phyloP scores from a whole-genome alignment of 2,888 invertebrate genomes.

The Apamea epomidion region DNA sequence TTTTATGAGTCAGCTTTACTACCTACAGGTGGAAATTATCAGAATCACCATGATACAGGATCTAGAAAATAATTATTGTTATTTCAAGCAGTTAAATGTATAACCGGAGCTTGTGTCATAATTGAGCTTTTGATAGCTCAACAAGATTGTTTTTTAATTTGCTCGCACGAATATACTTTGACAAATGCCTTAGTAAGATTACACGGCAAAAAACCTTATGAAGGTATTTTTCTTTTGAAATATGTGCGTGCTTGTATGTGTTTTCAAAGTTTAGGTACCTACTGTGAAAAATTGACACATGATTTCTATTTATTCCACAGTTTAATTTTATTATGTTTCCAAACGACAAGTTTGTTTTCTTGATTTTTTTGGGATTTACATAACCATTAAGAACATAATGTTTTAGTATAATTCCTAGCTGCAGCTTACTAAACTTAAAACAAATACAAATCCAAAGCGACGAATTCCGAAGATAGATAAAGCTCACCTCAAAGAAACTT shows the following conservation, averaged over 20 bases:
- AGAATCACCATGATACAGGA: slow-evolving; percentile 53
- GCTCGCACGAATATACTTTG: not conserved
- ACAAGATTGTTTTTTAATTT: slow-evolving; percentile 1
- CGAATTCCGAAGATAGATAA: slow-evolving; percentile 49
- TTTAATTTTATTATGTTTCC: not conserved
- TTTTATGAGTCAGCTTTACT: slow-evolving; percentile 45
- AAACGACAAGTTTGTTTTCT: not conserved
- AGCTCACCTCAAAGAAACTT: slow-evolving; percentile 53
- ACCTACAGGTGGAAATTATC: slow-evolving; percentile 20
- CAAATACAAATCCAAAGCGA: slow-evolving; percentile 37
- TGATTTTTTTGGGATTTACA: not conserved
- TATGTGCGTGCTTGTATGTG: not conserved
- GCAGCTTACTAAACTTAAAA: slow-evolving; percentile 15
- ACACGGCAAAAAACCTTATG: not conserved
- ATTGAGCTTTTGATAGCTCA: not conserved
- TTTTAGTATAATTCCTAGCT: not conserved
- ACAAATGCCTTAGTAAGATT: no score
- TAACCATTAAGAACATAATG: not conserved
- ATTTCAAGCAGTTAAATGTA: not conserved
- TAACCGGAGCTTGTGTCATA: slow-evolving; percentile 39
- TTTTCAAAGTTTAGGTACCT: not conserved
- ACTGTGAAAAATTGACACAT: not conserved
- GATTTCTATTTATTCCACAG: not conserved
- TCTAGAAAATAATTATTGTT: slow-evolving; percentile 44
- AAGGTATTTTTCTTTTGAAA: not conserved